A percentile compares a stretch with the other conserved stretches of the same genome.
Evolutionary conservation across 2,888 invertebrate species (phyloP).

Genomic region (Pristionchus arcanus): DNA sequence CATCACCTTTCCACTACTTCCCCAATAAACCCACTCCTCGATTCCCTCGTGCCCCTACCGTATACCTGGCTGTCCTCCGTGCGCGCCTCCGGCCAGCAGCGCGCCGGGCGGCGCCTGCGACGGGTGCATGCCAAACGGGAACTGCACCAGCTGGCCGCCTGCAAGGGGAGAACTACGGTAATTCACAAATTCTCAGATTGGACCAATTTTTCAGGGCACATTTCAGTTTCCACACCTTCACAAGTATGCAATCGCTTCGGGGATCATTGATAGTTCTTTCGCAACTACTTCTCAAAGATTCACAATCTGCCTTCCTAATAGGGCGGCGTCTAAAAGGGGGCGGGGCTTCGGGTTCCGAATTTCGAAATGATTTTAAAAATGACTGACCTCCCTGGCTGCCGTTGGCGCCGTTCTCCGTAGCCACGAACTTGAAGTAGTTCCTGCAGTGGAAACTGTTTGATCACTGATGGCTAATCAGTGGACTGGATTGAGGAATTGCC

Average conservation of each 20-base stretch:
- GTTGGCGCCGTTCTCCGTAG: constrained; percentile 52
- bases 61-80: neutral
- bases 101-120: constrained; percentile 43
- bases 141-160: constrained; percentile 53
- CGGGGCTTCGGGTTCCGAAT: no score
- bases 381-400: neutral
- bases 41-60: neutral
- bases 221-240: no score
- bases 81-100: neutral
- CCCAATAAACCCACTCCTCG: neutral
- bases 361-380: neutral
- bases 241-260: no score
- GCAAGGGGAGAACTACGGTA: neutral
- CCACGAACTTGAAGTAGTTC: constrained; percentile 65
- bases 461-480: neutral
- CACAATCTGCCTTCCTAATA: no score
- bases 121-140: constrained; percentile 56
- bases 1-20: neutral
- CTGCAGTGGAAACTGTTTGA: constrained; percentile 48
- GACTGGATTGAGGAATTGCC: neutral
- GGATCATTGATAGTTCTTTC: no score
- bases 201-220: no score
- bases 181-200: no score
- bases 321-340: no score
- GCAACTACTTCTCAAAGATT: no score